Evolutionary conservation across 2,888 invertebrate genomes (phyloP), one percentile per base, ranked within the genome.

Genomic region (Standfussiana lucernea): DNA sequence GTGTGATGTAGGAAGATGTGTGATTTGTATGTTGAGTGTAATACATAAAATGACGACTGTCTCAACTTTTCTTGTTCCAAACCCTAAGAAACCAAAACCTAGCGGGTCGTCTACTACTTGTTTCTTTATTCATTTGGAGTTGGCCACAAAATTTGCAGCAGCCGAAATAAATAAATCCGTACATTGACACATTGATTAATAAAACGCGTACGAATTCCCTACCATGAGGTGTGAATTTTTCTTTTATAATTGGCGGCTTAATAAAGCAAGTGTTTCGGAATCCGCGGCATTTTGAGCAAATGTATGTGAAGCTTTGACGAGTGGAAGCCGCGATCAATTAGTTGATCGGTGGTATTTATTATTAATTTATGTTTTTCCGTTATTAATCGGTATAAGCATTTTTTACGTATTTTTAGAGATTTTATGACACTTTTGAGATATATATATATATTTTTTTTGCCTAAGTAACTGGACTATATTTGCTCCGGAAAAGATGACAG

Each of bases 201-300:
- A 65, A 70, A 73, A 73, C n/a, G 13, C 28, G 32, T 21, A 35
- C 10, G 32, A 47, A 76, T 82, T 83, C 86, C 37, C 21, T 8
- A 2, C 32, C 21, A 18, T 4, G 64, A 77, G 79, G 74, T 75
- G 68, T 59, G 59, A 79, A 82, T 56, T 18, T 66, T 32, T 45
- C 28, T 32, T 68, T 62, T 78, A 84, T 86, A 88, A 88, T 89
- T 89, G 89, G 89, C 89, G 89, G 89, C 79, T 65, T 28, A 18
- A 53, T 67, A 83, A 89, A 88, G 85, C 74, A 80, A 81, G 80
- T 82, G 40, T 79, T 83, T 82, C 24, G 59, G 64, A 84, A 74
- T 88, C 42, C 75, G 2, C 0, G 28, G 71, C 37, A 81, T 84
- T 80, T 76, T 66, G 67, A 45, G 35, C 71, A 79, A 77, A 79